Evolutionary conservation across 2,888 invertebrate species (phyloP), one percentile per base, ranked within the genome.

Genomic region (Malthinus flaveolus): DNA sequence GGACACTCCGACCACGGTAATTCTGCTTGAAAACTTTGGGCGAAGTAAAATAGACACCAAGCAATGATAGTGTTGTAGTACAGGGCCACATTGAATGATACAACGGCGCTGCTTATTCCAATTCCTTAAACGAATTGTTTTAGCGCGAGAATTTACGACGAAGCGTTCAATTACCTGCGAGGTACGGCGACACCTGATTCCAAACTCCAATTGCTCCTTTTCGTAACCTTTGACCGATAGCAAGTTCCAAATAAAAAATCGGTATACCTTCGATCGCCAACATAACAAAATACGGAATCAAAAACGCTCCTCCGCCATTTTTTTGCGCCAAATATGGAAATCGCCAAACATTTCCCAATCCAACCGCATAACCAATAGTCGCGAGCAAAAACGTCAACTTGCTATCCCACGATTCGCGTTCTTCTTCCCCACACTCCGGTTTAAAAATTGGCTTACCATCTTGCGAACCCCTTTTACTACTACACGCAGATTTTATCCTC

Each of bases 61-160:
- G 96, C 96, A 68, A 97, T 96, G 70, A 97, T 97, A 59, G 96
- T 96, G 80, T 97, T 97, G 80, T 97, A 97, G 79, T 97, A 97
- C 64, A 97, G 84, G 8, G 95, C 96, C 64, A 97, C 96, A 75
- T 96, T 93, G 80, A 95, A 97, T 1, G 96, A 96, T 32, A 97
- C 97, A 63, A 97, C 91, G 1, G 96, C 96, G 54, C 94, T 94
- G 73, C 96, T 95, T 67, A 97, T 89, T 12, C 97, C 95, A 56
- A 95, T 94, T 9, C 94, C 95, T 78, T 11, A 50, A 73, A 70
- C 44, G 54, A 12, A 13, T 7, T 10, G 9, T 0, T 11, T 42
- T 9, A n/a, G 32, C 3, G 32, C 12, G 5, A 7, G 6, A 11
- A 47, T 8, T 34, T 13, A 12, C 1, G 33, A 1, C 9, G 10